phyloP scores from a whole-genome alignment of 2,797 vertebrate species.

The Catamblyrhynchus diadema region DNA sequence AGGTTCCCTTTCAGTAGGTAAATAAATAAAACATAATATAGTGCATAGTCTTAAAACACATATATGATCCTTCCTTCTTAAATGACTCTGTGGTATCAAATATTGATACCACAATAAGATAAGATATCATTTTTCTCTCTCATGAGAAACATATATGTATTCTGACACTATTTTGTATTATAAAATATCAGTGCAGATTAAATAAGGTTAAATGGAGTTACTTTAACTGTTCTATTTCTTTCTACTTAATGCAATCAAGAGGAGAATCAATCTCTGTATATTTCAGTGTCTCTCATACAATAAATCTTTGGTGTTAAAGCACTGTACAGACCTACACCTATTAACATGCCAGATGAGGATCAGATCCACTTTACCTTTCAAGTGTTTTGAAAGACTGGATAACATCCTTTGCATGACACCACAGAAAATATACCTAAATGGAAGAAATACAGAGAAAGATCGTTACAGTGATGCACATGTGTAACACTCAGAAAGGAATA shows the following conservation, averaged over 20 bases:
- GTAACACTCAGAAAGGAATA: neutral
- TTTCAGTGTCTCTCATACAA: neutral
- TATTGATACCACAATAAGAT: no score
- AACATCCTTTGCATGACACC: conserved; percentile 96
- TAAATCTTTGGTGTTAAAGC: neutral
- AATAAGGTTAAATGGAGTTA: neutral
- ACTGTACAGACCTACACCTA: neutral
- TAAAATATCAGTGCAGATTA: neutral
- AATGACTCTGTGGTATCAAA: neutral
- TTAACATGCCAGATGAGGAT: neutral
- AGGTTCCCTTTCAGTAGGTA: neutral
- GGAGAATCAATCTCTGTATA: neutral
- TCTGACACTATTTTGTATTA: neutral
- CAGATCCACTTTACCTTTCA: conserved; percentile 84
- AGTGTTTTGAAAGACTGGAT: conserved; percentile 95
- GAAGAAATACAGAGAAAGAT: conserved; percentile 24
- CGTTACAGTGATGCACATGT: neutral
- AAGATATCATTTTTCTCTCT: neutral
- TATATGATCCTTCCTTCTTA: neutral
- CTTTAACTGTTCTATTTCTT: neutral
- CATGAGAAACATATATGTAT: neutral
- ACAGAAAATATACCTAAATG: conserved; percentile 92
- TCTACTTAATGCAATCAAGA: neutral
- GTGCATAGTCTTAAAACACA: neutral
- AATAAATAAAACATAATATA: neutral